Evolutionary conservation across 2,113 vertebrate species (phyloP).

Genomic region (Murina feae): DNA sequence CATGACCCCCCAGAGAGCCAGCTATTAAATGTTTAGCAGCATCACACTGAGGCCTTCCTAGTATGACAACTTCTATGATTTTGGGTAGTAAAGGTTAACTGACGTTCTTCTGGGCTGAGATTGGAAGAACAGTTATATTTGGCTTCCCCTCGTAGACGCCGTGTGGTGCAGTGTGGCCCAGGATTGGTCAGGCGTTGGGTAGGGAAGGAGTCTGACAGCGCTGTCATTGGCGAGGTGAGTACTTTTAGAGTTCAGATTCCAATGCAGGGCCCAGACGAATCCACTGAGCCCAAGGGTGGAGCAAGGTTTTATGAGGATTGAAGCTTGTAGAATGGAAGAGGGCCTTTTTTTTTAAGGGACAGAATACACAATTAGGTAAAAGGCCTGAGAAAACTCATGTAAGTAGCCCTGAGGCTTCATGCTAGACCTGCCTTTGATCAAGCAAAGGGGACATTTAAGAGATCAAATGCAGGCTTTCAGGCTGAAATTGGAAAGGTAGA

Average conservation of each 20-base stretch:
- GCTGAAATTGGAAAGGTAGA: neutral
- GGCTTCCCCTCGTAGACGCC: neutral
- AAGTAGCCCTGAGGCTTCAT: neutral
- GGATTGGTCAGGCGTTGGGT: neutral
- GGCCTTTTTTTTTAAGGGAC: neutral
- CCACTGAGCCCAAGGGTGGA: neutral
- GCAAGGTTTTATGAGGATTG: neutral
- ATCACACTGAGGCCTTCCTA: neutral
- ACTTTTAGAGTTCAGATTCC: neutral
- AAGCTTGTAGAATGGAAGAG: neutral
- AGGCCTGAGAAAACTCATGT: neutral
- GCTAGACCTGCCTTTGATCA: neutral
- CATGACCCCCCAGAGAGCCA: neutral
- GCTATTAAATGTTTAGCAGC: neutral
- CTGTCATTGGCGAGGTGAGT: too few species aligned
- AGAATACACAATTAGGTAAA: neutral
- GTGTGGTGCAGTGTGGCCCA: rapidly evolving
- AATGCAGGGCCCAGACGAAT: neutral
- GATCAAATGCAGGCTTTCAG: neutral
- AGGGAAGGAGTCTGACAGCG: neutral
- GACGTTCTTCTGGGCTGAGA: neutral
- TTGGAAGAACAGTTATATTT: neutral
- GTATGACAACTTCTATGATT: neutral
- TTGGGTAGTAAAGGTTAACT: neutral
- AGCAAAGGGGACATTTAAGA: neutral